These are phyloP conservation scores for Uromys caudimaculatus DNA, from an alignment of 2,797 vertebrate species.

Conservation along the genomic window DNA sequence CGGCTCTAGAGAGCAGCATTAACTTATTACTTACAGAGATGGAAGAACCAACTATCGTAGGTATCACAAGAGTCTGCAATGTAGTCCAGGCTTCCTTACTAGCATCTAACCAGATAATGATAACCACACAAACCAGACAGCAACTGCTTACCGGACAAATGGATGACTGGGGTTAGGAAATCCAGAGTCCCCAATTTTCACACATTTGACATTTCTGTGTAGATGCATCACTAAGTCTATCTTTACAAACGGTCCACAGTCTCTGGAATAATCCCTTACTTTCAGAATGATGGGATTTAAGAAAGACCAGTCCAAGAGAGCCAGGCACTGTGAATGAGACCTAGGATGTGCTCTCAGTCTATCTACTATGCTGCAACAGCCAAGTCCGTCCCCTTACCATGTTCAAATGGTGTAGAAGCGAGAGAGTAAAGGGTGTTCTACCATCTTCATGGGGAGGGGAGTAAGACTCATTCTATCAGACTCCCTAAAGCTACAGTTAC, in stretches of 20 bases:
- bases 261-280: neutral
- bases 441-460: neutral
- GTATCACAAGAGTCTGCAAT: neutral
- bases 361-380: neutral
- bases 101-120: neutral
- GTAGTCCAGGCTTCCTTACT: neutral
- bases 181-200: neutral
- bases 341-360: neutral
- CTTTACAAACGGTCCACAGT: neutral
- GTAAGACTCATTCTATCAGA: neutral
- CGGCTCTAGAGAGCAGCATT: neutral
- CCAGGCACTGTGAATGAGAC: neutral
- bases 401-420: neutral
- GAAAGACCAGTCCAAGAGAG: neutral
- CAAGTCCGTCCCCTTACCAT: neutral
- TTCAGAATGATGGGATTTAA: neutral
- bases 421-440: neutral
- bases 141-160: neutral
- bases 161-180: neutral
- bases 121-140: neutral
- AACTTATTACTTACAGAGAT: neutral
- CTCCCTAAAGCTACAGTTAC: neutral
- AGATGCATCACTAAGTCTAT: neutral
- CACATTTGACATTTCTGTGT: neutral
- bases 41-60: neutral